phyloP scores from a whole-genome alignment of 2,888 invertebrate species.

The Pachliopta kotzebuea region DNA sequence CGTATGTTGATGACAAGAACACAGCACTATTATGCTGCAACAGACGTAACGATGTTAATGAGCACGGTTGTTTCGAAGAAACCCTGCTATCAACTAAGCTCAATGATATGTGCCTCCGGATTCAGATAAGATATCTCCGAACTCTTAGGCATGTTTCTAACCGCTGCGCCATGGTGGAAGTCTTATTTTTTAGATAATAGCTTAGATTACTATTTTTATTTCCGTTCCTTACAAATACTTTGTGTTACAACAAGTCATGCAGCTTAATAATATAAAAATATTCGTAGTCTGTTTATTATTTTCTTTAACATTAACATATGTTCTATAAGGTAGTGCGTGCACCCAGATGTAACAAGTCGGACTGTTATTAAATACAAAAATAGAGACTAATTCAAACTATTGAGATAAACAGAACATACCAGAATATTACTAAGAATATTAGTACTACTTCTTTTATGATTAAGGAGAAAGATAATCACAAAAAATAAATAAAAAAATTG shows the following conservation, averaged over 20 bases:
- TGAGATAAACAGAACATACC: not conserved
- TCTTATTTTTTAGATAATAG: too few relatives aligned
- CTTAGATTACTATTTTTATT: slow-evolving; percentile 2
- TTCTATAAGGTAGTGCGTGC: not conserved
- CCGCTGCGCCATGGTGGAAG: too few relatives aligned
- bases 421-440: not conserved
- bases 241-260: slow-evolving; percentile 14
- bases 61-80: too few relatives aligned
- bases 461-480: too few relatives aligned
- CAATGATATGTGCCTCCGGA: too few relatives aligned
- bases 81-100: too few relatives aligned
- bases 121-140: too few relatives aligned
- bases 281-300: not conserved
- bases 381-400: not conserved
- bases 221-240: not conserved
- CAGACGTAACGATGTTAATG: too few relatives aligned
- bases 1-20: too few relatives aligned
- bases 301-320: not conserved
- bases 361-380: not conserved
- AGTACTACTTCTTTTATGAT: not conserved
- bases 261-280: slow-evolving; percentile 11
- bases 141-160: too few relatives aligned
- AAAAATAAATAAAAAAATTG: too few relatives aligned
- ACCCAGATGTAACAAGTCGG: not conserved
- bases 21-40: too few relatives aligned